Evolutionary conservation across 2,888 invertebrate genomes (phyloP), one percentile per base, ranked within the genome.

Genomic region (Coenonympha arcania): DNA sequence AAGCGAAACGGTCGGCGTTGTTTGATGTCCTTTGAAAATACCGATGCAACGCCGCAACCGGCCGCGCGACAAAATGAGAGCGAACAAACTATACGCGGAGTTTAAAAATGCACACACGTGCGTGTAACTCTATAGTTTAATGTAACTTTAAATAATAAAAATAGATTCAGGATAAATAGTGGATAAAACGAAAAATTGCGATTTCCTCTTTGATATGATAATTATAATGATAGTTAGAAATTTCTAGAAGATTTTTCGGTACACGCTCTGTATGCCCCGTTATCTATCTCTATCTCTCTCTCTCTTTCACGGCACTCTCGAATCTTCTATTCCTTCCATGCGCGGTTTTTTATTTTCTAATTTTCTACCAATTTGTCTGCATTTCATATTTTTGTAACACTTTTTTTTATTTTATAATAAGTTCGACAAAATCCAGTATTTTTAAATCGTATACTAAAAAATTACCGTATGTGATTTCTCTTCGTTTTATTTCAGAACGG

Each of bases 211-310:
- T 56, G 42, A 50, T 53, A 51, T 16, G 16, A 39, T 36, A 20
- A 37, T 37, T 20, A n/a, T n/a, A 16, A 24, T 39, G 15, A 39
- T 48, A 61, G 54, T 59, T 65, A 64, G 62, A 62, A 59, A 52
- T 60, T 55, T 43, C 43, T 65, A 62, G 60, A 61, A 65, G 62
- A 65, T 71, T 71, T 43, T 70, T 64, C 60, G 58, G 60, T 62
- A 69, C 72, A 73, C 72, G 73, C 74, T 73, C 72, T 69, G 59
- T 63, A 67, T 66, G 73, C 71, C 69, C 71, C 66, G 63, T 65
- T 55, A 22, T 15, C 15, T 52, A n/a, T n/a, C n/a, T n/a, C n/a
- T n/a, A n/a, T n/a, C n/a, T n/a, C n/a, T n/a, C n/a, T n/a, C 56
- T 55, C 55, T 48, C 57, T 50, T 43, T 58, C 55, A 55, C 59